These are phyloP conservation scores for Drosophila micromelanica DNA, from an alignment of 1,140 invertebrate species.

Conservation along the genomic window DNA sequence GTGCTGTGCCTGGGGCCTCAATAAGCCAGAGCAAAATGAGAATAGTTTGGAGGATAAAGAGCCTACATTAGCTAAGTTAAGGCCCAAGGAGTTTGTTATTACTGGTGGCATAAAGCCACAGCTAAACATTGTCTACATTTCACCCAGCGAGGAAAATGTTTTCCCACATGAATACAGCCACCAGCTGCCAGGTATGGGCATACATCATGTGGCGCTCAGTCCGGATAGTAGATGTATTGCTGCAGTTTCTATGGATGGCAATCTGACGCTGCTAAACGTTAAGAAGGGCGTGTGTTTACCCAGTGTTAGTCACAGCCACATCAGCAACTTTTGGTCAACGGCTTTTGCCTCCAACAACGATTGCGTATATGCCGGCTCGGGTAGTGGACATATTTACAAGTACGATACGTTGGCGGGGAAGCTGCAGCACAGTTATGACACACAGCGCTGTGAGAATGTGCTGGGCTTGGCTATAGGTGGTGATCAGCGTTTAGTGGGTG, in stretches of 20 bases:
- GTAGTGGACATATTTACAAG: slow-evolving; percentile 24
- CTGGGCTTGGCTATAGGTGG: slow-evolving; percentile 17
- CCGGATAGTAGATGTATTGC: slow-evolving; percentile 22
- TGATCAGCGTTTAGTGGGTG: slow-evolving; percentile 9
- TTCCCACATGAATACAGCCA: slow-evolving; percentile 16
- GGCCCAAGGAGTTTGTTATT: slow-evolving; percentile 27
- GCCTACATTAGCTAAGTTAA: neutral
- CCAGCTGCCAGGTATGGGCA: slow-evolving; percentile 23
- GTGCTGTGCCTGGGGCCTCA: slow-evolving; percentile 35
- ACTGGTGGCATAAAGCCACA: slow-evolving; percentile 12
- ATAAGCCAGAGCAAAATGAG: slow-evolving; percentile 1
- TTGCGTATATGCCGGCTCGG: slow-evolving; percentile 25
- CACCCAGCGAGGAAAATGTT: neutral
- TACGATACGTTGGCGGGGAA: slow-evolving; percentile 19
- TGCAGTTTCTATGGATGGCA: slow-evolving; percentile 30
- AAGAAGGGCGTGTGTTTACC: slow-evolving; percentile 17
- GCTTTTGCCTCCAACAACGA: slow-evolving; percentile 7
- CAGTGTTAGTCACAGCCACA: slow-evolving; percentile 6
- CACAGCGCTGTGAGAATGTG: slow-evolving; percentile 12
- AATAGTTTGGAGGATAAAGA: neutral
- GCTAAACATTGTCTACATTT: slow-evolving; percentile 15
- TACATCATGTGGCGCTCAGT: slow-evolving; percentile 27
- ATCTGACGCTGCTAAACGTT: slow-evolving; percentile 16
- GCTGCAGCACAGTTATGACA: slow-evolving; percentile 15
- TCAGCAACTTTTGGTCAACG: slow-evolving; percentile 35